Base-by-base conservation (phyloP, 2,888 invertebrate species). In the Allygus modestus region DNA sequence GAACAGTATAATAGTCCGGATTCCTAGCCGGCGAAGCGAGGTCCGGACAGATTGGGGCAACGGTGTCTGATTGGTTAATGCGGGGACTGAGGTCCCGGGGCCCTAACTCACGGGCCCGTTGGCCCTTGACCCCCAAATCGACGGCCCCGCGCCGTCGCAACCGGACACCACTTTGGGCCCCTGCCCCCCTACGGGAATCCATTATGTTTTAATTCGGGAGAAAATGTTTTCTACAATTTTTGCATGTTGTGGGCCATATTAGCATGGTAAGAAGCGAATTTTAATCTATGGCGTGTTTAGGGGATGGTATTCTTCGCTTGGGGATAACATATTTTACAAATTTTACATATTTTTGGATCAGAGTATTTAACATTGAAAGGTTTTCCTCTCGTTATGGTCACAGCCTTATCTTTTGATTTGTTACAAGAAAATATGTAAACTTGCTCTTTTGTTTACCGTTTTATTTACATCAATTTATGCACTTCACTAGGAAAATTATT, bases 71-170 rank as follows among this genome's bases (percentile, higher is more conserved):
- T 46, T 77, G 75, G 65, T 20, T 31, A 65, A 65, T 65, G 54
- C 23, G 23, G 23, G 65, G 65, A 65, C 65, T 12, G 65, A 28
- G 43, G 46, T 28, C 75, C 28, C 23, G 75, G 51, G 75, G 20
- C 75, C 71, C 75, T 77, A 26, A 46, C 75, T 77, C 43, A 28
- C 75, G 28, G 75, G 46, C 75, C 43, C n/a, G 75, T 77, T 77
- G 75, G 4, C 43, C 75, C 75, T 23, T 77, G 75, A 77, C 75
- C 75, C 75, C 46, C 23, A 37, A 71, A 71, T 65, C 28, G 65
- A 28, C 28, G 65, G 65, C 65, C 65, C 58, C 58, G 58, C 58
- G 58, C n/a, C 58, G 15, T 2, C 65, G 65, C 65, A 65, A 65
- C 65, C 65, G 65, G 65, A 65, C 65, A 65, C 65, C 65, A 65